phyloP scores from a whole-genome alignment of 2,113 vertebrate species.

The Girardinichthys multiradiatus region DNA sequence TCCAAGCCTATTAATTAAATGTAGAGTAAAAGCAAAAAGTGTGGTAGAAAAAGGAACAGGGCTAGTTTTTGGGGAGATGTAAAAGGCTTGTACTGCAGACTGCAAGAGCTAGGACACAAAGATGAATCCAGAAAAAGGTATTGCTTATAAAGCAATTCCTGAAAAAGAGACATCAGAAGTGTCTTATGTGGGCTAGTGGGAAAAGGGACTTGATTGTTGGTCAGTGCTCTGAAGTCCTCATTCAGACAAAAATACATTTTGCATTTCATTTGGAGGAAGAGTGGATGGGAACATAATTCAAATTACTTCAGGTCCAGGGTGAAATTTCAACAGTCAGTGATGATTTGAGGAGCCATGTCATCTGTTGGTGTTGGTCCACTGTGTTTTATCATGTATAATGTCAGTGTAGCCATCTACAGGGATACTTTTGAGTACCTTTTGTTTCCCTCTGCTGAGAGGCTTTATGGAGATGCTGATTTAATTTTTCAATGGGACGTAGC shows the following conservation, averaged over 20 bases:
- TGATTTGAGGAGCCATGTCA: no score
- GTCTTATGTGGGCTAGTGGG: neutral
- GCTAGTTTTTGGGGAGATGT: neutral
- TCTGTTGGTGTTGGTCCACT: no score
- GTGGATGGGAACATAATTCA: neutral
- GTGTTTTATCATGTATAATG: no score
- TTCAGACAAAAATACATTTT: neutral
- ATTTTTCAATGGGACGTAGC: no score
- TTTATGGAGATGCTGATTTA: no score
- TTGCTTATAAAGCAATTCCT: neutral
- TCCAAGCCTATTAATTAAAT: neutral
- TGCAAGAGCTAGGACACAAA: neutral
- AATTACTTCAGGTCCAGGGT: no score
- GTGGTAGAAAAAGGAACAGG: neutral
- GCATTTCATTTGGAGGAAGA: neutral
- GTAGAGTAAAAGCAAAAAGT: neutral
- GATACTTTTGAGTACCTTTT: no score
- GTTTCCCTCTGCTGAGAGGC: no score
- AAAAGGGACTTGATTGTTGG: no score
- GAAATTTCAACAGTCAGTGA: no score
- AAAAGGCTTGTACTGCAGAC: neutral
- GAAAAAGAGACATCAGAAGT: neutral
- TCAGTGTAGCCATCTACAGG: no score
- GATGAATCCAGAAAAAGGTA: neutral
- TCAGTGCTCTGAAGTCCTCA: no score